Conservation (phyloP, 2,797 vertebrate genomes). For the Micromesistius poutassou region DNA sequence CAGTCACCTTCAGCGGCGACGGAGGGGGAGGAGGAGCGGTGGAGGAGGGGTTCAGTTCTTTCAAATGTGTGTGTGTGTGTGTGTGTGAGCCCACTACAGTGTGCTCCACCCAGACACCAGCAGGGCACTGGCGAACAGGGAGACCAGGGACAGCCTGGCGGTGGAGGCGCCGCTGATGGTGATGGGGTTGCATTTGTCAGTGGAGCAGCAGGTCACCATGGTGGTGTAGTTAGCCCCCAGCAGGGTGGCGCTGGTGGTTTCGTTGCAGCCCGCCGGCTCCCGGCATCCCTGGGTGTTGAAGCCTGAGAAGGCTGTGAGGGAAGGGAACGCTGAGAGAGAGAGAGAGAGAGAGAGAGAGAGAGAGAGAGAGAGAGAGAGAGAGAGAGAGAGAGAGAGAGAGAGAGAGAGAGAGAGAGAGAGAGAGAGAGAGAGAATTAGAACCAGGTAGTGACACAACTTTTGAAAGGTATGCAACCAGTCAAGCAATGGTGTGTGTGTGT, state of each 20-base stretch:
- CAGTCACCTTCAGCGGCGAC: no score
- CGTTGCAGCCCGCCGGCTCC: rapidly evolving
- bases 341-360: neutral
- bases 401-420: neutral
- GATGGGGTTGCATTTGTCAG: constrained; percentile 51
- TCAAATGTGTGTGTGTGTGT: neutral
- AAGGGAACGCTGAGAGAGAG: constrained; percentile 38
- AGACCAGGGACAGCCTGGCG: constrained; percentile 45
- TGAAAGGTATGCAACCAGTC: neutral
- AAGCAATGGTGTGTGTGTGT: neutral
- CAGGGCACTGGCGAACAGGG: constrained; percentile 24
- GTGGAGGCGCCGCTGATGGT: constrained; percentile 26
- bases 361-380: neutral
- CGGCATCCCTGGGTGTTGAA: constrained; percentile 56
- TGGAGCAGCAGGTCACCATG: constrained; percentile 29
- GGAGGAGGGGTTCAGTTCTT: no score
- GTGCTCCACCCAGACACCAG: constrained; percentile 48
- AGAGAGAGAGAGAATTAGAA: neutral
- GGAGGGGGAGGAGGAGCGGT: no score
- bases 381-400: neutral
- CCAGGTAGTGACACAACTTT: neutral
- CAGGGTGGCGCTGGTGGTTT: rapidly evolving
- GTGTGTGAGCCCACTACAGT: constrained; percentile 25
- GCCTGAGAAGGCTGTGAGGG: neutral
- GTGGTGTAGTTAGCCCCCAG: rapidly evolving